Evolutionary conservation across 2,113 vertebrate genomes (phyloP).

Genomic region (Pontoporia blainvillei): DNA sequence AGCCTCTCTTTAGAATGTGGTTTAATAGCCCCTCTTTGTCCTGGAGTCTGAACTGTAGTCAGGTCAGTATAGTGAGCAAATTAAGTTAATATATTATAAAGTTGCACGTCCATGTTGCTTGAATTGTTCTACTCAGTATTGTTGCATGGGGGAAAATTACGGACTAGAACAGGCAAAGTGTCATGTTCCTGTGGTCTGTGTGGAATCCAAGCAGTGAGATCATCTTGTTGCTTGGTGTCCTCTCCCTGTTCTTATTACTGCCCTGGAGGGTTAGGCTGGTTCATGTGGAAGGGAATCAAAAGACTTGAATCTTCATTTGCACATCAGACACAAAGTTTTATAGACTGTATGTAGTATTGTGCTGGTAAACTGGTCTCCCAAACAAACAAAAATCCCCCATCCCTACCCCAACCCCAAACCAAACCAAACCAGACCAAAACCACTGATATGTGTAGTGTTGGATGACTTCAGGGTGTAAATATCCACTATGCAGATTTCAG

Average conservation of each 20-base stretch:
- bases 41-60: neutral
- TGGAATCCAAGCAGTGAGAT: neutral
- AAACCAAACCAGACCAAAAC: neutral
- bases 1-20: neutral
- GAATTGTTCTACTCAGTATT: neutral
- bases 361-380: neutral
- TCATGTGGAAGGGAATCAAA: neutral
- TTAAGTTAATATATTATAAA: neutral
- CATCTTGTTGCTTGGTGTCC: neutral
- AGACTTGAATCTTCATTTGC: neutral
- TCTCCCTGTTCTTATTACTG: neutral
- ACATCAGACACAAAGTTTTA: neutral
- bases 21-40: neutral
- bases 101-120: neutral
- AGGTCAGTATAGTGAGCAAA: neutral
- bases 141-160: neutral
- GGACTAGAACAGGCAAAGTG: neutral
- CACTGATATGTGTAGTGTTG: neutral
- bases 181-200: neutral
- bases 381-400: neutral
- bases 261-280: neutral
- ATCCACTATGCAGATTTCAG: neutral
- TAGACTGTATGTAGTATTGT: neutral
- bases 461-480: neutral
- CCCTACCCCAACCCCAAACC: neutral